These are phyloP conservation scores for Folsomia manolachei DNA, from an alignment of 2,888 invertebrate genomes.

Conservation along the genomic window DNA sequence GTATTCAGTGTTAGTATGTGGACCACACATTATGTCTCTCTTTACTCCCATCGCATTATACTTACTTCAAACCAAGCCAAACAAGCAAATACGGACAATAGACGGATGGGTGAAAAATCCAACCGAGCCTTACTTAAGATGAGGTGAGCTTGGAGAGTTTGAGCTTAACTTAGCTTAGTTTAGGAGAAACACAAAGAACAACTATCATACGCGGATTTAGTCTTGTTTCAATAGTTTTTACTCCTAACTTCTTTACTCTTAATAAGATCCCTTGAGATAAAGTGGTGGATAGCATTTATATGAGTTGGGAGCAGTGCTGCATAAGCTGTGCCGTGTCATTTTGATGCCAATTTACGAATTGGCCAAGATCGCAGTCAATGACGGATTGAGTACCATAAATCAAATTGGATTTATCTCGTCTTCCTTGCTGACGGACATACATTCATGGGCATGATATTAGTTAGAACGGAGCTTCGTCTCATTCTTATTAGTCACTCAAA, in stretches of 20 bases:
- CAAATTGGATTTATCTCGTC: background rate
- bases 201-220: too few species aligned
- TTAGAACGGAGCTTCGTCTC: too few species aligned
- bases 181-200: too few species aligned
- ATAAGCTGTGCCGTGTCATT: too few species aligned
- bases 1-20: background rate
- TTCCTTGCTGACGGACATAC: background rate
- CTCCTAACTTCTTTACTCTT: too few species aligned
- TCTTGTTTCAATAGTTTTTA: too few species aligned
- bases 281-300: background rate
- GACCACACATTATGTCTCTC: background rate
- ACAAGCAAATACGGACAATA: background rate
- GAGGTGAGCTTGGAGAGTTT: background rate
- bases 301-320: too few species aligned
- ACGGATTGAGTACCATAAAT: background rate
- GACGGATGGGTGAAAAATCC: too few species aligned
- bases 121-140: too few species aligned
- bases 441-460: background rate
- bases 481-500: too few species aligned
- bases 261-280: too few species aligned
- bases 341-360: background rate
- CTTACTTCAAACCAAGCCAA: background rate
- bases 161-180: background rate
- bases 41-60: background rate
- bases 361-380: background rate